Evolutionary conservation across 2,113 vertebrate genomes (phyloP).

Genomic region (Chascanopsetta lugubris): DNA sequence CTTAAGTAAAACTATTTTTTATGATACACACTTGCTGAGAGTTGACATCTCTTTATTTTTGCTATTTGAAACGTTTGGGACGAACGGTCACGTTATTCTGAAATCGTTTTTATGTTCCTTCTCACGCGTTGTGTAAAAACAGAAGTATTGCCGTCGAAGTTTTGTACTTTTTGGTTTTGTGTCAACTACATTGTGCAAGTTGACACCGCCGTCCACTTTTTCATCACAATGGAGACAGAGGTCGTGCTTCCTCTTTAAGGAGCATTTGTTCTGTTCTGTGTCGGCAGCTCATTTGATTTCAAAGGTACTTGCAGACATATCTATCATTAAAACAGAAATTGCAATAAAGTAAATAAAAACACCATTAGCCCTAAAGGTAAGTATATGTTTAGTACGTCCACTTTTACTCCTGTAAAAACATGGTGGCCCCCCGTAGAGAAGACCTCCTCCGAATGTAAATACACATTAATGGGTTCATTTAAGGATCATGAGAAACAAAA

Average conservation of each 20-base stretch:
- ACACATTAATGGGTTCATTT: too few species aligned
- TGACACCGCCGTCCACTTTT: slow-evolving; percentile 29
- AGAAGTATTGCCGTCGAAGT: neutral
- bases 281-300: neutral
- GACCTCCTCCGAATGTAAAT: too few species aligned
- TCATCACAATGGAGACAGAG: slow-evolving; percentile 57
- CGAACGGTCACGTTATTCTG: too few species aligned
- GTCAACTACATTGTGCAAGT: slow-evolving; percentile 50
- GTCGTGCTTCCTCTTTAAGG: slow-evolving; percentile 70
- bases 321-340: too few species aligned
- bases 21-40: neutral
- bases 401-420: too few species aligned
- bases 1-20: too few species aligned
- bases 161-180: slow-evolving; percentile 19
- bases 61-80: too few species aligned
- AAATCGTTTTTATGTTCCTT: too few species aligned
- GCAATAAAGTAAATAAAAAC: too few species aligned
- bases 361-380: too few species aligned
- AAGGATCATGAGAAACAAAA: too few species aligned
- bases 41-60: neutral
- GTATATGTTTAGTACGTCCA: neutral
- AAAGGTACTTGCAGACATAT: neutral
- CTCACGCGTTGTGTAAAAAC: neutral
- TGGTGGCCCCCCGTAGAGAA: too few species aligned
- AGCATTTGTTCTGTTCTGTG: slow-evolving; percentile 5